A percentile compares a stretch with the other conserved stretches of the same genome.
Conservation (phyloP, 2,888 invertebrate species). For the Dicranocentrus wangi region DNA sequence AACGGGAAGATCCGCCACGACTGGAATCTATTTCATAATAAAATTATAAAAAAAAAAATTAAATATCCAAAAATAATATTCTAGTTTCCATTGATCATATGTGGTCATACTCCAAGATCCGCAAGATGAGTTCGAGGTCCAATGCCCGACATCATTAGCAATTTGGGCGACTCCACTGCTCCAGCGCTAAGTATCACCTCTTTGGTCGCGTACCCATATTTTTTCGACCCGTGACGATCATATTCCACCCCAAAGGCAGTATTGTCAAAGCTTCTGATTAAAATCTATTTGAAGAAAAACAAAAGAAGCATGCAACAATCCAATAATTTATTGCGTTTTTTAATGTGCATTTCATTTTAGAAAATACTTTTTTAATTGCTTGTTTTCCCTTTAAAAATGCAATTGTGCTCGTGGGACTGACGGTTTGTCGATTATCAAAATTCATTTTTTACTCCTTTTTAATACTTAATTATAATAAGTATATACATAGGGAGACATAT, state of each 20-base stretch:
- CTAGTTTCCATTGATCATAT: not conserved
- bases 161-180: slow-evolving; percentile 61
- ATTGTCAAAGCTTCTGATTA: slow-evolving; percentile 64
- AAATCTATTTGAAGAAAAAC: slow-evolving; percentile 48
- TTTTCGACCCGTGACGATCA: slow-evolving; percentile 60
- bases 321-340: not conserved
- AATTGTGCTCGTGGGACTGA: too few species aligned
- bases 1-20: slow-evolving; percentile 61
- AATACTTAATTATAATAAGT: too few species aligned
- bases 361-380: too few species aligned
- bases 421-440: not conserved
- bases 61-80: not conserved
- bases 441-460: not conserved
- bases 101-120: slow-evolving; percentile 57
- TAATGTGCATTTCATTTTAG: too few species aligned
- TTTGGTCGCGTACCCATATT: slow-evolving; percentile 66
- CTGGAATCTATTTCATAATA: slow-evolving; percentile 60
- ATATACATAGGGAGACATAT: too few species aligned
- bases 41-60: slow-evolving; percentile 3
- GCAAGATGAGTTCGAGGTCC: slow-evolving; percentile 62
- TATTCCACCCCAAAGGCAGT: slow-evolving; percentile 68
- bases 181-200: slow-evolving; percentile 66
- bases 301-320: not conserved
- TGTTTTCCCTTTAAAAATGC: too few species aligned
- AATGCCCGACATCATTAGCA: slow-evolving; percentile 65